phyloP scores from a whole-genome alignment of 2,113 vertebrate species.

The Corythaixoides concolor region DNA sequence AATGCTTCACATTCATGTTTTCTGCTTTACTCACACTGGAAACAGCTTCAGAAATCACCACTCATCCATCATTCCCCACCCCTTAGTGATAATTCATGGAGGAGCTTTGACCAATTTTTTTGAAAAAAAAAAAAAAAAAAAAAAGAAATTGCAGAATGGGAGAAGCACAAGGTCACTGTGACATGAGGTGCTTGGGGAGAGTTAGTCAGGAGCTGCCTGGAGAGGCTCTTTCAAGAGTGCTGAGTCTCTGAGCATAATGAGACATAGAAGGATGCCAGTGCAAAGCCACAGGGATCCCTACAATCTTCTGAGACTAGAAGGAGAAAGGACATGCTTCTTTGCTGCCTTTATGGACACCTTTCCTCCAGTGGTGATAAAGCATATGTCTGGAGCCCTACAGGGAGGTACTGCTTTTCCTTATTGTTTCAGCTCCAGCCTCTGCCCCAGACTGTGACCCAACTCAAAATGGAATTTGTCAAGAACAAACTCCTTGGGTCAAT shows the following conservation, averaged over 20 bases:
- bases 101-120: not conserved
- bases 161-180: not conserved
- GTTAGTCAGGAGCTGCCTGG: not conserved
- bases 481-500: not conserved
- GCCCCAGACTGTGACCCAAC: not conserved
- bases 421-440: not conserved
- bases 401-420: not conserved
- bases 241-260: not conserved
- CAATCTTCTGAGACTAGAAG: not conserved
- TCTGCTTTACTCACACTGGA: not conserved
- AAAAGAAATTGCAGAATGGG: not conserved
- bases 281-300: not conserved
- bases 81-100: not conserved
- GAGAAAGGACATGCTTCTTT: not conserved
- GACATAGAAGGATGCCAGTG: not conserved
- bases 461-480: not conserved
- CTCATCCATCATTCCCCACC: not conserved
- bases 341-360: not conserved
- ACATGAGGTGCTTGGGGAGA: not conserved
- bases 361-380: not conserved
- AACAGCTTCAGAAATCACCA: not conserved
- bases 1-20: not conserved
- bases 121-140: not conserved
- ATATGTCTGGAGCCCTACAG: not conserved
- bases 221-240: not conserved